Conservation (phyloP, 23 tunicate species). For the Ciona savignyi region DNA sequence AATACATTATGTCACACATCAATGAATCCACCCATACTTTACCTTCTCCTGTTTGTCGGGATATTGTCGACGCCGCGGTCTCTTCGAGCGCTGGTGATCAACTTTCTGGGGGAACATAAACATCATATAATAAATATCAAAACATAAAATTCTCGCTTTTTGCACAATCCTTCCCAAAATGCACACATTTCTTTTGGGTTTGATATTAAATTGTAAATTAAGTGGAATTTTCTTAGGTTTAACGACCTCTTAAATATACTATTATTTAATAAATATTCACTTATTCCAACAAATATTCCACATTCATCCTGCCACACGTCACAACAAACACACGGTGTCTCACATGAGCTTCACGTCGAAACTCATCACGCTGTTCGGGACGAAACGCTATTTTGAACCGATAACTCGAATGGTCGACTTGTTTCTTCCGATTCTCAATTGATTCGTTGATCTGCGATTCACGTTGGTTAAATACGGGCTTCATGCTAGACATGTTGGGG, state of each 20-base stretch:
- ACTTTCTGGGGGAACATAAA: not conserved
- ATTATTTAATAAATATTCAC: too few relatives aligned
- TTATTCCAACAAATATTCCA: too few relatives aligned
- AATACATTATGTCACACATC: not conserved
- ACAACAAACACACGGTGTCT: too few relatives aligned
- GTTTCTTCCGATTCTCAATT: constrained; percentile 62
- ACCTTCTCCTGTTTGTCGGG: not conserved
- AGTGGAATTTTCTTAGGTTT: too few relatives aligned
- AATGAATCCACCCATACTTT: not conserved
- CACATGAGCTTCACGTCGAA: not conserved
- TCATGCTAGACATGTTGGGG: too few relatives aligned
- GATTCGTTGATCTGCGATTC: constrained; percentile 34
- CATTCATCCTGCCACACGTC: too few relatives aligned
- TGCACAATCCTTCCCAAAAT: too few relatives aligned
- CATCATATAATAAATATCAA: too few relatives aligned
- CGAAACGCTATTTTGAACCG: constrained; percentile 34
- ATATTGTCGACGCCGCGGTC: not conserved
- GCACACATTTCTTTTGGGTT: too few relatives aligned
- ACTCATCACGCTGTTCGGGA: constrained; percentile 25
- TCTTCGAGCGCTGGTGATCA: not conserved
- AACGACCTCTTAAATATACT: too few relatives aligned
- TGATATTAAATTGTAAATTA: too few relatives aligned
- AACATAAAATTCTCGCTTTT: constrained; percentile 30
- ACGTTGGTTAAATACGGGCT: too few relatives aligned
- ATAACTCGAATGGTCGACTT: constrained; percentile 52